Evolutionary conservation across 2,888 invertebrate genomes (phyloP).

Genomic region (Tanaodytes sp.): DNA sequence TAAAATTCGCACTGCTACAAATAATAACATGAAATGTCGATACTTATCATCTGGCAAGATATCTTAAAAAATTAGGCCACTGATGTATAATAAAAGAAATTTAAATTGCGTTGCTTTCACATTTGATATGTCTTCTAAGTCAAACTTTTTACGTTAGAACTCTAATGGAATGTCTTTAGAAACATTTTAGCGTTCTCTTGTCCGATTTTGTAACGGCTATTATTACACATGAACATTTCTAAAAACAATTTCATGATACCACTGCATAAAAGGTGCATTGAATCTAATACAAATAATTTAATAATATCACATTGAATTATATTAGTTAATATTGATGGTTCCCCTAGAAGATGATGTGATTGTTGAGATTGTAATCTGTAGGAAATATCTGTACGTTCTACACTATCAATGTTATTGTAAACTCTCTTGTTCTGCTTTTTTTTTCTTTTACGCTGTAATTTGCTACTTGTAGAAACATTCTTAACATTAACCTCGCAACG

Average conservation of each 20-base stretch:
- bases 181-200: constrained; percentile 2
- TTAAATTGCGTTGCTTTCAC: constrained; percentile 20
- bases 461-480: no score
- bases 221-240: constrained; percentile 5
- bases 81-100: constrained; percentile 42
- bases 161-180: constrained; percentile 33
- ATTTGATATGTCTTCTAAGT: constrained; percentile 19
- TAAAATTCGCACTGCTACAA: constrained; percentile 43
- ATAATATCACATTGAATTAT: constrained; percentile 34
- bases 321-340: constrained; percentile 20
- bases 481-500: constrained; percentile 27
- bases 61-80: constrained; percentile 35
- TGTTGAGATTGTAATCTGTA: constrained; percentile 18
- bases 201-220: neutral
- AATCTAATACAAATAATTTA: constrained; percentile 23
- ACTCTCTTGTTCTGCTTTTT: no score
- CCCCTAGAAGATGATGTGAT: constrained; percentile 30
- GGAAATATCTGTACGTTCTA: constrained; percentile 19
- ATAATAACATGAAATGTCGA: constrained; percentile 48
- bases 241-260: constrained; percentile 29
- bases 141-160: constrained; percentile 54
- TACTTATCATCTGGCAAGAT: constrained; percentile 39
- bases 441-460: no score
- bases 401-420: constrained; percentile 27
- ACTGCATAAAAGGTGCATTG: constrained; percentile 44